A percentile compares a stretch with the other conserved stretches of the same genome.
Conservation (phyloP, 2,888 invertebrate genomes). For the Polydrusus tereticollis region DNA sequence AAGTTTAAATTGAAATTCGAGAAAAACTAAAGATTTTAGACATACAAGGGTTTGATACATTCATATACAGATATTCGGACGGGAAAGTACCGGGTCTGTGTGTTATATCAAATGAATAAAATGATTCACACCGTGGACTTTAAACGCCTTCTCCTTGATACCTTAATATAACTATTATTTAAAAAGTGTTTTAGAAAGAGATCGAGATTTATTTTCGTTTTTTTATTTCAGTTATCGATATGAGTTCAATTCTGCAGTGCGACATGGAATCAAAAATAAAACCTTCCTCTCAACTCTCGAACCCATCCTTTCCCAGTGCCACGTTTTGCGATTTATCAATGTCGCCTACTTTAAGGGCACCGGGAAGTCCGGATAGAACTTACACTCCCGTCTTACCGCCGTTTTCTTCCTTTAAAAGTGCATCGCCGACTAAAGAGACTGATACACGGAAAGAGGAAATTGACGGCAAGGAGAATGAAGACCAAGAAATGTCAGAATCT, state of each 20-base stretch:
- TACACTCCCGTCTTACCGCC: conserved; percentile 32
- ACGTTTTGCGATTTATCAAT: conserved; percentile 26
- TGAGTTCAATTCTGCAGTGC: conserved; percentile 62
- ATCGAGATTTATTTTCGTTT: conserved; percentile 36
- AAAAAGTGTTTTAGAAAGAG: not conserved
- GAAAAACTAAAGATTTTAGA: too few relatives aligned
- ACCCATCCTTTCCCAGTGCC: conserved; percentile 60
- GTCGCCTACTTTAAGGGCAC: conserved; percentile 30
- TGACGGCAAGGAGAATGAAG: not conserved
- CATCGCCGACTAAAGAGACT: conserved; percentile 12
- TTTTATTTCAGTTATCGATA: conserved; percentile 60
- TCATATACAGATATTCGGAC: too few relatives aligned
- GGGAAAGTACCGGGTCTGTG: too few relatives aligned
- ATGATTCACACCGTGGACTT: too few relatives aligned
- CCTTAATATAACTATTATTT: too few relatives aligned
- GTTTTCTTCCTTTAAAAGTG: not conserved
- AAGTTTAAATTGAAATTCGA: too few relatives aligned
- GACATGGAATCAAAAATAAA: conserved; percentile 60
- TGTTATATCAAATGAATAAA: too few relatives aligned
- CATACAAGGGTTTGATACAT: too few relatives aligned
- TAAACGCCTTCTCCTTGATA: too few relatives aligned
- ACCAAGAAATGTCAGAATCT: conserved; percentile 1
- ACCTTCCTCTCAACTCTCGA: conserved; percentile 55
- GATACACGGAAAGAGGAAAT: too few relatives aligned
- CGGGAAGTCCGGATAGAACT: conserved; percentile 39